A percentile compares a stretch with the other conserved stretches of the same genome.
phyloP scores from a whole-genome alignment of 2,113 vertebrate genomes.

The Albula glossodonta region DNA sequence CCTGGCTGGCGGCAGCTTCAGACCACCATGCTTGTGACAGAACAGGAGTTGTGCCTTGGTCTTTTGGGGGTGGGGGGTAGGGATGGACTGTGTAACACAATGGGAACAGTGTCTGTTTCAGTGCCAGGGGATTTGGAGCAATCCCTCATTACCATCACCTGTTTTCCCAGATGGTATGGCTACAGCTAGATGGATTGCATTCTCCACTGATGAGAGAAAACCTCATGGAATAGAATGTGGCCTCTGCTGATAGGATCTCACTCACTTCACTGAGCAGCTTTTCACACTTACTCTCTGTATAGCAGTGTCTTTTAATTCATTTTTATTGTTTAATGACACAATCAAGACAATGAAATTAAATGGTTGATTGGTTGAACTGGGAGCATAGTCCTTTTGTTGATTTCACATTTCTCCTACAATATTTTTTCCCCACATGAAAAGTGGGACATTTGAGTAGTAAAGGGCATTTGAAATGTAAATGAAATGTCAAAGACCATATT shows the following conservation, averaged over 20 bases:
- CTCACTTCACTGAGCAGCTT: conserved; percentile 13
- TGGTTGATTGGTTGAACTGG: neutral
- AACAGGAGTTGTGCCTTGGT: conserved; percentile 27
- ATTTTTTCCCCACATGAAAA: neutral
- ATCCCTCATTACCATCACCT: conserved; percentile 74
- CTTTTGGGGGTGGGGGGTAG: conserved; percentile 45
- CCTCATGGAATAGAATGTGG: conserved; percentile 59
- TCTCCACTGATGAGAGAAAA: conserved; percentile 63
- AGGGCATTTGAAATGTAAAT: conserved; percentile 5
- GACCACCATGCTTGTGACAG: conserved; percentile 41
- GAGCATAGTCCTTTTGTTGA: neutral
- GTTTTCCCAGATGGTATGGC: conserved; percentile 70
- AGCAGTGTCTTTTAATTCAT: conserved; percentile 29
- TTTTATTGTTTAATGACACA: neutral
- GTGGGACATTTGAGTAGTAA: neutral
- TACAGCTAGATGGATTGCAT: conserved; percentile 55
- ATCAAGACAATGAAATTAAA: neutral
- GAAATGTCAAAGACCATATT: neutral
- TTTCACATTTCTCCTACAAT: neutral
- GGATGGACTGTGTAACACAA: conserved; percentile 58
- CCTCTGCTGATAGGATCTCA: conserved; percentile 31
- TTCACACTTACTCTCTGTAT: neutral
- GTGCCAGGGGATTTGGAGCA: conserved; percentile 59
- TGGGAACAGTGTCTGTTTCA: conserved; percentile 57
- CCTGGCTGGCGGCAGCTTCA: neutral